Evolutionary conservation across 2,888 invertebrate genomes (phyloP), one percentile per base, ranked within the genome.

Genomic region (Endomychus coccineus): DNA sequence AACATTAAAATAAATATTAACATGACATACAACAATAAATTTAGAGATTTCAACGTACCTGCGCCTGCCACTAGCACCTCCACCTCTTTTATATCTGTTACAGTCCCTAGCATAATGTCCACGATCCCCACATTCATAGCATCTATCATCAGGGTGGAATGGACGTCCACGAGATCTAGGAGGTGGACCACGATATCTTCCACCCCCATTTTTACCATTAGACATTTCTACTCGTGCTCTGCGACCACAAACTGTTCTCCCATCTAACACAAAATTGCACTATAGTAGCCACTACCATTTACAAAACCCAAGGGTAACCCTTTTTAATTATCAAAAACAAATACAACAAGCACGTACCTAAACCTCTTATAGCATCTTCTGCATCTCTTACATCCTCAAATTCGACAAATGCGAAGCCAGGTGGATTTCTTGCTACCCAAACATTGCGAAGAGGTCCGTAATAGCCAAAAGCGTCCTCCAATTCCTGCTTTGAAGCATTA

Each of bases 31-130:
- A n/a, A n/a, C n/a, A n/a, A n/a, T n/a, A n/a, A n/a, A n/a, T n/a
- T n/a, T n/a, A n/a, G n/a, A n/a, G n/a, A n/a, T n/a, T n/a, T n/a
- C n/a, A n/a, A n/a, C n/a, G n/a, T n/a, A n/a, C n/a, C n/a, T n/a
- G n/a, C 38, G 27, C 3, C 34, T 25, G 27, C 38, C 27, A 22
- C 78, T 75, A 52, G 77, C 75, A 48, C 79, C 72, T 39, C 71
- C 66, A 40, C 71, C 66, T 45, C 70, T 63, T 47, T 74, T 70
- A 55, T 83, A 79, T 44, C 83, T 74, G 39, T 80, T 77, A 66
- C 94, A 92, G 63, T 94, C 90, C 49, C 92, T 76, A 33, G 92
- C 92, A 64, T 91, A 92, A 64, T 94, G 92, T 5, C 94, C 94
- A 45, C 89, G 74, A 55, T 89, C 90, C 21, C 92, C 92, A 67